A percentile compares a stretch with the other conserved stretches of the same genome.
phyloP scores from a whole-genome alignment of 30 jellyfish, hydroid and myxozoan genomes.

The Hydra vulgaris region DNA sequence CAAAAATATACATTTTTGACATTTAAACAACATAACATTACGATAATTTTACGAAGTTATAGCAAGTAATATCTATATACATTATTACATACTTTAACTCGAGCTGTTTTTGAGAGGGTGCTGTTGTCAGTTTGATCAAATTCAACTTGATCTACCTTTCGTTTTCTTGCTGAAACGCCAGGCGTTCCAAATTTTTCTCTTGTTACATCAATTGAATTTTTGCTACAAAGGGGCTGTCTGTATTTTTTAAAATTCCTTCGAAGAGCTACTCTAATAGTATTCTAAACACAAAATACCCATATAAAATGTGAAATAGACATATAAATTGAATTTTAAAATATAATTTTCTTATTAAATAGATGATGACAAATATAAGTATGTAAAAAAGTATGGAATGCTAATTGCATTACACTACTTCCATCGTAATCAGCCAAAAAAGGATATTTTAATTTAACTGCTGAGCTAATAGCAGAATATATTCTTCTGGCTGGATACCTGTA shows the following conservation, averaged over 20 bases:
- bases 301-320: neutral
- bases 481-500: neutral
- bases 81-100: neutral
- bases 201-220: neutral
- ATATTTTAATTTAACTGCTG: neutral
- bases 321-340: neutral
- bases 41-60: neutral
- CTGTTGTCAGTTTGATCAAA: neutral
- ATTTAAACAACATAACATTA: neutral
- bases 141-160: neutral
- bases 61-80: neutral
- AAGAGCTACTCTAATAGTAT: neutral
- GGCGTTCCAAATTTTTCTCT: neutral
- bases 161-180: neutral
- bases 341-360: neutral
- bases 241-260: neutral
- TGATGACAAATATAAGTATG: neutral
- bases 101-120: neutral
- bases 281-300: neutral
- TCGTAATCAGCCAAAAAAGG: neutral
- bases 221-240: neutral
- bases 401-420: neutral
- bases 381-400: neutral
- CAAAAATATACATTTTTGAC: neutral
- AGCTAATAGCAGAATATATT: neutral